Conservation (phyloP, 64 coral and sea anemone species). For the Actinia tenebrosa region DNA sequence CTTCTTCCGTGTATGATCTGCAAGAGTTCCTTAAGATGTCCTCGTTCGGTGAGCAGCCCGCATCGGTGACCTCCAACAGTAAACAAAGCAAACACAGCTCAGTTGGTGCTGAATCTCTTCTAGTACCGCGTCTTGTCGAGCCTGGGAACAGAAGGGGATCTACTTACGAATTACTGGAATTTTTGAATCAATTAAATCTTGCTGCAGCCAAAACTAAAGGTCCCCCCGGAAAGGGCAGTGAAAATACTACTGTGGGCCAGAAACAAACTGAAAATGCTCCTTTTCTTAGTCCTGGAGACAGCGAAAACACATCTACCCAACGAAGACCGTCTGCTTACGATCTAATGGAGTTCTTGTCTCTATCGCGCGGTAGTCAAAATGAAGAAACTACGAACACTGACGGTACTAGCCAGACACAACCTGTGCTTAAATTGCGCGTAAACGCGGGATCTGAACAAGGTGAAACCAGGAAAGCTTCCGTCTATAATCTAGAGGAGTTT, state of each 20-base stretch:
- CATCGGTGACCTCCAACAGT: not conserved
- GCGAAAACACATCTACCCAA: not conserved
- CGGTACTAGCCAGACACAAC: not conserved
- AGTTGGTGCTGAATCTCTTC: not conserved
- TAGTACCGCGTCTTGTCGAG: not conserved
- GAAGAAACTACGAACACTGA: not conserved
- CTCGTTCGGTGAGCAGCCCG: constrained; percentile 12
- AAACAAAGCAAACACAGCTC: constrained; percentile 9
- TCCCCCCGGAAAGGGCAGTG: not conserved
- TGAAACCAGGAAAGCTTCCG: not conserved
- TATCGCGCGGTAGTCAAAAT: constrained; percentile 20
- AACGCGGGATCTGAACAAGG: not conserved
- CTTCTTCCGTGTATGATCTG: constrained; percentile 66
- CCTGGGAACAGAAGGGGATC: constrained; percentile 41
- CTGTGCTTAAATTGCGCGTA: not conserved
- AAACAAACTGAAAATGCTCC: not conserved
- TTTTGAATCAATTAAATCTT: constrained; percentile 30
- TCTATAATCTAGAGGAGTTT: constrained; percentile 51
- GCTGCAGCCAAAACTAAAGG: not conserved
- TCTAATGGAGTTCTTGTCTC: constrained; percentile 73
- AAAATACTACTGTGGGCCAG: not conserved
- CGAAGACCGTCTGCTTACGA: constrained; percentile 57
- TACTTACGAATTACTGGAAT: constrained; percentile 51
- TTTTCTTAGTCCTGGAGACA: not conserved
- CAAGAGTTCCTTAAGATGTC: constrained; percentile 56